A percentile compares a stretch with the other conserved stretches of the same genome.
These are phyloP conservation scores for Chloroceryle inda DNA, from an alignment of 2,797 vertebrate genomes.

Conservation along the genomic window DNA sequence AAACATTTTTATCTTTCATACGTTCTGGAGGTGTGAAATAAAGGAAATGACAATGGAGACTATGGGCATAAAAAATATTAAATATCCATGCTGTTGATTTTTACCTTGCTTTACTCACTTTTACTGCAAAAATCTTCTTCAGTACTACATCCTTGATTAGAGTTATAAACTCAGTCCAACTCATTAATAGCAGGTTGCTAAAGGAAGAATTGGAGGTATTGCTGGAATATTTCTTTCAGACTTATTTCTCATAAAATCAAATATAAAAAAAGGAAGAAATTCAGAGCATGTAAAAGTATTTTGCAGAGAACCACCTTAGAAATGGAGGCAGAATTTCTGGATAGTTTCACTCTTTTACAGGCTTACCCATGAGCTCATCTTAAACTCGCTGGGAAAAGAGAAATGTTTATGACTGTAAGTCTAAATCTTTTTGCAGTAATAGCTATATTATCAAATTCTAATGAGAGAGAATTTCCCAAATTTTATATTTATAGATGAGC, in stretches of 20 bases:
- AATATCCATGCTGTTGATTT: not conserved
- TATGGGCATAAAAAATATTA: not conserved
- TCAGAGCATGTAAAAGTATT: not conserved
- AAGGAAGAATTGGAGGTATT: not conserved
- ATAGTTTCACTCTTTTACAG: not conserved
- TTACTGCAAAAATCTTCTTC: not conserved
- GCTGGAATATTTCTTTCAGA: not conserved
- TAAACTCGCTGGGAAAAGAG: not conserved
- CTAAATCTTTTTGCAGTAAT: not conserved
- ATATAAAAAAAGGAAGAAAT: not conserved
- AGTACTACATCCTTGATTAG: not conserved
- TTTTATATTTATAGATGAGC: not conserved
- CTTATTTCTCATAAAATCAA: not conserved
- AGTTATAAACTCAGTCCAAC: not conserved
- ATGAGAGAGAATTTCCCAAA: not conserved
- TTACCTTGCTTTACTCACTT: not conserved
- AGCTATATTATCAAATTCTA: not conserved
- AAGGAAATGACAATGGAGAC: not conserved
- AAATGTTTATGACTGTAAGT: not conserved
- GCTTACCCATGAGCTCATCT: not conserved
- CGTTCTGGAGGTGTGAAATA: not conserved
- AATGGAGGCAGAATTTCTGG: not conserved
- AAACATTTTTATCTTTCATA: not conserved
- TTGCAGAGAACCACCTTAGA: not conserved
- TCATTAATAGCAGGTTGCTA: not conserved